Conservation (phyloP, 2,113 vertebrate species). For the Nicator chloris region DNA sequence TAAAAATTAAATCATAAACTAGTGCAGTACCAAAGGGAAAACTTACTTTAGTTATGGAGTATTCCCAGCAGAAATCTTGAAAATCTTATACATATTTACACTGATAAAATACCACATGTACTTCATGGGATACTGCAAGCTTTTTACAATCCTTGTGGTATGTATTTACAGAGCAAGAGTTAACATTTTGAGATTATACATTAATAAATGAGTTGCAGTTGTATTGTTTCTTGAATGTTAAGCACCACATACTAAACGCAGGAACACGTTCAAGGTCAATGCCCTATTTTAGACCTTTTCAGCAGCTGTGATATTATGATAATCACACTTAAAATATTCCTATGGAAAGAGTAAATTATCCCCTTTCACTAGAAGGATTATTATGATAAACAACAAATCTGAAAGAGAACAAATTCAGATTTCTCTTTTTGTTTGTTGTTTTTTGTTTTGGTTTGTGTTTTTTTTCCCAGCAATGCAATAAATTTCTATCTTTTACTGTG, state of each 20-base stretch:
- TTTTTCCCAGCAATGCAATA: not conserved
- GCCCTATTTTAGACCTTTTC: constrained; percentile 78
- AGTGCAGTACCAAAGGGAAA: constrained; percentile 69
- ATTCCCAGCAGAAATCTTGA: constrained; percentile 71
- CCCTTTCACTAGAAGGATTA: constrained; percentile 77
- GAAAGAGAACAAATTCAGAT: constrained; percentile 55
- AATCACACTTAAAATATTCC: constrained; percentile 81
- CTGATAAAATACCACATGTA: constrained; percentile 62
- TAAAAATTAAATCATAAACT: constrained; percentile 83
- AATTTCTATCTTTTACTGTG: constrained; percentile 48
- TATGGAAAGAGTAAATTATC: constrained; percentile 81
- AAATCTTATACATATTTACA: constrained; percentile 67
- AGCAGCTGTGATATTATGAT: constrained; percentile 78
- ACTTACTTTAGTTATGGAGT: constrained; percentile 62
- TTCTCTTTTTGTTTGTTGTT: not conserved
- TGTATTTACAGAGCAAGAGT: constrained; percentile 69
- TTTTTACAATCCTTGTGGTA: constrained; percentile 52
- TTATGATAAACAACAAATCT: constrained; percentile 75
- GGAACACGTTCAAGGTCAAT: constrained; percentile 77
- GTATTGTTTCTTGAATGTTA: constrained; percentile 79
- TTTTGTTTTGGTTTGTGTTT: not conserved
- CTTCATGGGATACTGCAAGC: constrained; percentile 48
- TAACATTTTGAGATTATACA: constrained; percentile 72
- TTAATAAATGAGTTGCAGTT: constrained; percentile 74
- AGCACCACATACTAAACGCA: constrained; percentile 68